Evolutionary conservation across 2,797 vertebrate genomes (phyloP), one percentile per base, ranked within the genome.

Genomic region (Vultur gryphus): DNA sequence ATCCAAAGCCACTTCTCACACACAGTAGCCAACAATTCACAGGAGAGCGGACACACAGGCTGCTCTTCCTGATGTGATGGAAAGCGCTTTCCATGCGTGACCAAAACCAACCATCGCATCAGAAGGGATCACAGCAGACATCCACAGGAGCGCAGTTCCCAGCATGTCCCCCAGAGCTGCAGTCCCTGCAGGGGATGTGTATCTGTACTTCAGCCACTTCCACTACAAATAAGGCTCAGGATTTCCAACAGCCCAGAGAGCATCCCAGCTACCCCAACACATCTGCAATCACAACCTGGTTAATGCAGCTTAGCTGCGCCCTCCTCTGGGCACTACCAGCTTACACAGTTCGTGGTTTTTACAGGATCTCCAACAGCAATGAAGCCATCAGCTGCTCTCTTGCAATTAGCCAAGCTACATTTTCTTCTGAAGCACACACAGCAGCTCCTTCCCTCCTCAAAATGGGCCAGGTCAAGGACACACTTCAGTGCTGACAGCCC

Each of bases 171-270:
- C 61, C 14, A 41, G 15, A 46, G 24, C 62, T 18, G 29, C 20
- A 4, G 49, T 41, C n/a, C 29, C 46, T 52, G 24, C 10, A 14
- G 4, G 25, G 31, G 25, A 26, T 8, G 6, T 8, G 0, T 2
- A n/a, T 8, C 39, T 25, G 8, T 15, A 26, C 16, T 58, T 65
- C 49, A 71, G 44, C 39, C n/a, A 10, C 44, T 41, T 48, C 10
- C 52, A 10, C 66, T 11, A 21, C 29, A 48, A 71, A 46, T 3
- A 24, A 46, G 10, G 25, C 29, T 46, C n/a, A 20, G 43, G 57
- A 31, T n/a, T 69, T 25, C 46, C 58, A 59, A 2, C n/a, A 72
- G 46, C 52, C 52, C 35, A 9, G 54, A 43, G 31, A 54, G 21
- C 31, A 48, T 11, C 31, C n/a, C 26, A 16, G 43, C 14, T 15